phyloP scores from a whole-genome alignment of 1,140 invertebrate species.

The Hylyphantes graminicola region DNA sequence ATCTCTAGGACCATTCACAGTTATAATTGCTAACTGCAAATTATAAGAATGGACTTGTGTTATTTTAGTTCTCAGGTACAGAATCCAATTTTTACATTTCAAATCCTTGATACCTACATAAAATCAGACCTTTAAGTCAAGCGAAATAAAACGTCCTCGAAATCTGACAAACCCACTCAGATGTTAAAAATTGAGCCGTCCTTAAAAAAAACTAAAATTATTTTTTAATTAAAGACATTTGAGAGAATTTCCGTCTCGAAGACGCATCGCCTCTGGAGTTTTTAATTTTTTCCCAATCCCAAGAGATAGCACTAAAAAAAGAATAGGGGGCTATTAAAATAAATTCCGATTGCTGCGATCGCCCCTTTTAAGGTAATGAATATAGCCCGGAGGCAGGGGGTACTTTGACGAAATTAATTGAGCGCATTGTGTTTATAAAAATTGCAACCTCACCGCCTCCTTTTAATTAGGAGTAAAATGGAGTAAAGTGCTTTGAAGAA shows the following conservation, averaged over 20 bases:
- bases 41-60: no score
- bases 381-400: constrained; percentile 37
- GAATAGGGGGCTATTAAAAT: constrained; percentile 24
- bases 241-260: constrained; percentile 11
- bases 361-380: constrained; percentile 40
- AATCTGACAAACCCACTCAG: neutral
- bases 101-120: no score
- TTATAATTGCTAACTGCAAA: no score
- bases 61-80: no score
- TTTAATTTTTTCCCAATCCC: constrained; percentile 1
- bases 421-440: constrained; percentile 51
- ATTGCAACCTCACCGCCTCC: constrained; percentile 19
- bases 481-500: constrained; percentile 39
- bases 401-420: constrained; percentile 48
- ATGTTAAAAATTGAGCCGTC: constrained; percentile 1
- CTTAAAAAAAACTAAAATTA: constrained; percentile 9
- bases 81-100: no score
- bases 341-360: neutral
- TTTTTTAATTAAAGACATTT: constrained; percentile 41
- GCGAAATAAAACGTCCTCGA: neutral
- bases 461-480: constrained; percentile 55
- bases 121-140: no score
- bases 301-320: neutral
- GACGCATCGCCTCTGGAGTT: neutral
- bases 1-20: no score